Conservation (phyloP, 2,888 invertebrate species). For the Monochamus alternatus region DNA sequence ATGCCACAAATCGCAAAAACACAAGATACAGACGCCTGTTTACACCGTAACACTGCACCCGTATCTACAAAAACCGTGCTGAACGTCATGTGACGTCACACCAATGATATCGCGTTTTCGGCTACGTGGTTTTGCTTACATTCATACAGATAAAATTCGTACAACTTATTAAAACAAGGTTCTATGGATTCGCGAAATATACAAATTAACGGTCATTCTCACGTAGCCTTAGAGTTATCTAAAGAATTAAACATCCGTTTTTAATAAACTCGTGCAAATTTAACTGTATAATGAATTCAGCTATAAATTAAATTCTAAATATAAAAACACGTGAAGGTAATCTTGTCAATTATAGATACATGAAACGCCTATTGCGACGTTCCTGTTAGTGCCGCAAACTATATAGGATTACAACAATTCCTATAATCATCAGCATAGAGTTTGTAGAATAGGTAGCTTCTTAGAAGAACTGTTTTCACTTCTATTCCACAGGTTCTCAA, state of each 20-base stretch:
- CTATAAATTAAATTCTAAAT: slow-evolving; percentile 23
- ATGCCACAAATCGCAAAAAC: no score
- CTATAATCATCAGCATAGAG: not conserved
- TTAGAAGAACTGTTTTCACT: no score
- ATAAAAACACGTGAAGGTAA: slow-evolving; percentile 18
- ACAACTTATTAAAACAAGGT: no score
- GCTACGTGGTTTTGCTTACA: no score
- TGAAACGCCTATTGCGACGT: slow-evolving; percentile 21
- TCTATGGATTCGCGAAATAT: no score
- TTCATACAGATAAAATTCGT: no score
- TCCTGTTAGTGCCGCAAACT: not conserved
- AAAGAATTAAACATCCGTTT: slow-evolving; percentile 16
- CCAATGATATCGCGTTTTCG: no score
- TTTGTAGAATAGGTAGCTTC: not conserved
- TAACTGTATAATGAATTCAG: slow-evolving; percentile 18
- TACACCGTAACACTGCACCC: no score
- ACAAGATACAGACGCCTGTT: no score
- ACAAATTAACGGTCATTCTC: not conserved
- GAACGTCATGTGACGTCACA: no score
- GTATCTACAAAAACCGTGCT: no score
- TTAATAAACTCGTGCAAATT: slow-evolving; percentile 28
- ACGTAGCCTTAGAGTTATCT: slow-evolving; percentile 25
- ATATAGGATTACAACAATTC: not conserved
- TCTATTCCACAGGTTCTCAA: no score
- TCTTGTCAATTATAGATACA: slow-evolving; percentile 1